A percentile compares a stretch with the other conserved stretches of the same genome.
phyloP scores from a whole-genome alignment of 2,888 invertebrate genomes.

The Anticlea derivata region DNA sequence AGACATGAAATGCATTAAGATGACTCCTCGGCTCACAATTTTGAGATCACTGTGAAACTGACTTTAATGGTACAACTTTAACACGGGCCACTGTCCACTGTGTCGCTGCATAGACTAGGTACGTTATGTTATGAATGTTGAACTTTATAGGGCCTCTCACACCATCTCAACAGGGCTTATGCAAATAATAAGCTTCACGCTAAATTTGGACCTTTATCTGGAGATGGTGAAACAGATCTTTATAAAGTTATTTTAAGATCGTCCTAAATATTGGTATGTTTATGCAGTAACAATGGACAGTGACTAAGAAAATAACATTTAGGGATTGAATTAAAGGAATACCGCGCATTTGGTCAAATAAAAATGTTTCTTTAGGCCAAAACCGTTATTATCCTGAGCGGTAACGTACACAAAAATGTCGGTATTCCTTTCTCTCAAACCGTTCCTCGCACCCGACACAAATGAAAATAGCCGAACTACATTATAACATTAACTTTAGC shows the following conservation, averaged over 20 bases:
- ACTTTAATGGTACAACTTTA: slow-evolving; percentile 42
- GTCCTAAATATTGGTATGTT: too few species aligned
- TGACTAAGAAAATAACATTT: slow-evolving; percentile 32
- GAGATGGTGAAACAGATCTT: background rate
- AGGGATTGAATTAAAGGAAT: slow-evolving; percentile 45
- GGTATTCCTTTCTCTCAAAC: slow-evolving; percentile 54
- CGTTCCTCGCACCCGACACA: slow-evolving; percentile 58
- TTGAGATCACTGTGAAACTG: slow-evolving; percentile 76
- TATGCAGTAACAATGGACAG: slow-evolving; percentile 5
- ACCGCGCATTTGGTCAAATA: slow-evolving; percentile 59
- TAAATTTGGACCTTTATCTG: too few species aligned
- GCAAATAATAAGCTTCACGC: too few species aligned
- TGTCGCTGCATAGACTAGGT: background rate
- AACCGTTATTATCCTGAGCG: slow-evolving; percentile 34
- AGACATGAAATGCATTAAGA: slow-evolving; percentile 63
- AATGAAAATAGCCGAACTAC: slow-evolving; percentile 43
- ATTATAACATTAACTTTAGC: slow-evolving; percentile 44
- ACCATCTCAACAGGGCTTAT: background rate
- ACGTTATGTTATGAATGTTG: background rate
- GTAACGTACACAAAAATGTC: slow-evolving; percentile 55
- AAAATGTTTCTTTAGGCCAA: slow-evolving; percentile 48
- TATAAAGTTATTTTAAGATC: too few species aligned
- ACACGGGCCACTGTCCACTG: slow-evolving; percentile 17
- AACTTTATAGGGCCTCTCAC: background rate
- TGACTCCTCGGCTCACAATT: slow-evolving; percentile 73